Evolutionary conservation across 1,140 invertebrate genomes (phyloP).

Genomic region (Cherax quadricarinatus): DNA sequence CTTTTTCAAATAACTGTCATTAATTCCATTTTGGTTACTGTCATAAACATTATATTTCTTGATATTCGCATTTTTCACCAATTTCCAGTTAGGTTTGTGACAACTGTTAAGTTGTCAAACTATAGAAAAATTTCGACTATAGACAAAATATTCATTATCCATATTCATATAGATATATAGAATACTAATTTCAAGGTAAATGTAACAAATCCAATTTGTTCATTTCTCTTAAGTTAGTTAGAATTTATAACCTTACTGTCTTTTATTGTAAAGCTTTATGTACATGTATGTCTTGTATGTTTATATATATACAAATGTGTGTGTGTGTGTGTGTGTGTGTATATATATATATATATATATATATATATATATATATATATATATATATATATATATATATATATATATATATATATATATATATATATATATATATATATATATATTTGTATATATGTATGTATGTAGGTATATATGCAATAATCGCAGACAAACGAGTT

Average conservation of each 20-base stretch:
- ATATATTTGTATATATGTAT: neutral
- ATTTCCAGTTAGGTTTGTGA: too few relatives aligned
- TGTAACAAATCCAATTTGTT: neutral
- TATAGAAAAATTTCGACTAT: too few relatives aligned
- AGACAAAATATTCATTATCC: too few relatives aligned
- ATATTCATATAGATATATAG: neutral
- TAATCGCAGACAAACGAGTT: too few relatives aligned
- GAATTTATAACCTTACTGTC: neutral
- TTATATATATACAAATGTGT: neutral
- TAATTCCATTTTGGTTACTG: too few relatives aligned
- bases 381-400: conserved; percentile 13
- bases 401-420: conserved; percentile 10
- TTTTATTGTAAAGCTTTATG: neutral
- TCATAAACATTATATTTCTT: too few relatives aligned
- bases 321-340: neutral
- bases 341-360: conserved; percentile 13
- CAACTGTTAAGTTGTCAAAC: too few relatives aligned
- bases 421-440: neutral
- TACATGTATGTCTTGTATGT: neutral
- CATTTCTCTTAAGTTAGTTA: neutral
- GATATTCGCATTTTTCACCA: too few relatives aligned
- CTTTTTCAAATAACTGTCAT: too few relatives aligned
- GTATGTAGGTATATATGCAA: too few relatives aligned
- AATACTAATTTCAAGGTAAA: neutral
- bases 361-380: conserved; percentile 13